Evolutionary conservation across 2,888 invertebrate species (phyloP), one percentile per base, ranked within the genome.

Genomic region (Nowickia ferox): DNA sequence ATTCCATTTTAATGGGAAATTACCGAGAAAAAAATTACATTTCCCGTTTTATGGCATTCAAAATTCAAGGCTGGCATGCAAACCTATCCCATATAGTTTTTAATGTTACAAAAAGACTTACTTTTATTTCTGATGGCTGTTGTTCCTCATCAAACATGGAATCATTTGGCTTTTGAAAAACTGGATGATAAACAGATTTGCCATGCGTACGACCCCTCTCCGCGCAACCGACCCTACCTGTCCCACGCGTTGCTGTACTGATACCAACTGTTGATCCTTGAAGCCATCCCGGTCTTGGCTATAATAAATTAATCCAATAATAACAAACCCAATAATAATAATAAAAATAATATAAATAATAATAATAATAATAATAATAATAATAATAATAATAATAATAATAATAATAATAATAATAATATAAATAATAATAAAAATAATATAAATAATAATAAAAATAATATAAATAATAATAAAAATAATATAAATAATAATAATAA

Each of bases 221-320:
- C 42, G 93, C 91, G 1, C 93, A 93, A 19, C 93, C 93, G 11
- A 94, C 94, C 40, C 94, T 93, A 11, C 94, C 93, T 46, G 93
- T 93, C 90, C 84, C 94, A 88, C 87, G 92, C 86, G 84, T 92
- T 48, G 93, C 88, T 77, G 90, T 91, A 17, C 46, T 88, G 65
- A 91, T 92, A 55, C 89, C 90, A 30, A 93, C 92, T 17, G 94
- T 92, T 40, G 92, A 92, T 17, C 93, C 93, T 82, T 91, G 90
- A 46, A 90, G 81, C 94, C 94, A 94, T 44, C 92, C 91, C 68
- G 93, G 93, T 2, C 91, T 89, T 66, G 90, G 89, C 89, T 91
- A 86, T 30, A 71, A 53, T 40, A 8, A 69, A 68, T 48, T 44
- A 40, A 38, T 13, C 17, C 17, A 19, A 11, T 40, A 74, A 61